These are phyloP conservation scores for Limnephilus lunatus DNA, from an alignment of 2,888 invertebrate species.

Conservation along the genomic window DNA sequence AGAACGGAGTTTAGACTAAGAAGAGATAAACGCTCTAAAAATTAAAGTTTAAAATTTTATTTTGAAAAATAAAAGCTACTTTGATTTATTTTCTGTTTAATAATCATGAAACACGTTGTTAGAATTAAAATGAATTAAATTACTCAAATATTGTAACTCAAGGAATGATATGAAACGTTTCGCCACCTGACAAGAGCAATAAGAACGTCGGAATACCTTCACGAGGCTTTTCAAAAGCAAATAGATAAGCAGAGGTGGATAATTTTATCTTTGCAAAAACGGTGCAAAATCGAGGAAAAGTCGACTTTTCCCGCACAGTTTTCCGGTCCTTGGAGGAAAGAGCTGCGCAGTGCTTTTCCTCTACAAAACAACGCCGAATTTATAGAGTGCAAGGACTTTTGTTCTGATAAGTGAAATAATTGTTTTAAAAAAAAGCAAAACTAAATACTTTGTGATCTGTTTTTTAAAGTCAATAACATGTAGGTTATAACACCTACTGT, in stretches of 20 bases:
- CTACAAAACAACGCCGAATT: background rate
- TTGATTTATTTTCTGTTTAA: background rate
- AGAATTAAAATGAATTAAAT: background rate
- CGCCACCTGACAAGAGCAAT: background rate
- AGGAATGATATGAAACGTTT: constrained; percentile 28
- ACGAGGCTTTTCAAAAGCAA: constrained; percentile 54
- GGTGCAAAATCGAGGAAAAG: constrained; percentile 49
- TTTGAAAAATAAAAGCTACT: background rate
- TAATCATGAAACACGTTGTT: background rate
- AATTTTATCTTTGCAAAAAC: constrained; percentile 54
- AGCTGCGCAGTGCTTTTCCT: background rate
- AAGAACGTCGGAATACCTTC: constrained; percentile 7
- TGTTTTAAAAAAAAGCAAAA: background rate
- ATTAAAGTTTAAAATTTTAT: background rate
- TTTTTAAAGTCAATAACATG: background rate
- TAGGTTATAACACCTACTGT: background rate
- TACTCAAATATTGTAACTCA: background rate
- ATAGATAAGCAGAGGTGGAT: constrained; percentile 51
- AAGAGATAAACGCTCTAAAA: too few species aligned
- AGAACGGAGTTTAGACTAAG: too few species aligned
- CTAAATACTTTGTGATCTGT: background rate
- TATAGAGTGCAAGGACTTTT: background rate
- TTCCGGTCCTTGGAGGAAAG: background rate
- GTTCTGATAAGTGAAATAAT: background rate
- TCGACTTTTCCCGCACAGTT: background rate